Evolutionary conservation across 2,888 invertebrate species (phyloP), one percentile per base, ranked within the genome.

Genomic region (Chaitophorus viminalis): DNA sequence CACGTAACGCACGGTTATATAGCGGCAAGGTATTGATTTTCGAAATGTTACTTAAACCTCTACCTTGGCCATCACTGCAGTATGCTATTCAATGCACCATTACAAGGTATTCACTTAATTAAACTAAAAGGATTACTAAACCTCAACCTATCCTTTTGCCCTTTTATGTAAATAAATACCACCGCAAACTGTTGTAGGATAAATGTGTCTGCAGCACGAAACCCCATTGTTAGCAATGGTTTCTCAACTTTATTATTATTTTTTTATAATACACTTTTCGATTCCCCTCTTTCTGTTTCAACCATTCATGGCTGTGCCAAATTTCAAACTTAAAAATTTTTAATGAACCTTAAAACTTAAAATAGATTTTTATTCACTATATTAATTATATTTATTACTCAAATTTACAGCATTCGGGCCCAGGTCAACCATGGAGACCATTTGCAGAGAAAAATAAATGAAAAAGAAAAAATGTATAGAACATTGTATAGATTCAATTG

Each of bases 101-200:
- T 86, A 86, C 86, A 86, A 79, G 86, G 86, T 86, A 86, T 79
- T 86, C 78, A 86, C 79, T 86, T 86, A 78, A 86, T 86, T 86
- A 86, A 79, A 79, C 79, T 86, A 86, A 86, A 86, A 86, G 87
- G 87, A 87, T 87, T 87, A 87, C 77, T 36, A 46, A 79, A 79
- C 54, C 72, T 74, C 60, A 36, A 87, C 74, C 70, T 68, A 39
- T 74, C 60, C 74, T n/a, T 65, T 46, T 31, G 25, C 68, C 77
- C 68, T 72, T 54, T 79, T 79, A 79, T 79, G 86, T 86, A 86
- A 87, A 87, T 87, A 81, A 74, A 87, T 65, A 81, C 79, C 39
- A 65, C 46, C 29, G 33, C 46, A 84, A 31, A 76, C 77, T 46
- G 75, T 33, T 33, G 72, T 68, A 76, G 79, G 36, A 72, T 78